phyloP scores from a whole-genome alignment of 1,140 invertebrate species.

The Thaumatotibia leucotreta region DNA sequence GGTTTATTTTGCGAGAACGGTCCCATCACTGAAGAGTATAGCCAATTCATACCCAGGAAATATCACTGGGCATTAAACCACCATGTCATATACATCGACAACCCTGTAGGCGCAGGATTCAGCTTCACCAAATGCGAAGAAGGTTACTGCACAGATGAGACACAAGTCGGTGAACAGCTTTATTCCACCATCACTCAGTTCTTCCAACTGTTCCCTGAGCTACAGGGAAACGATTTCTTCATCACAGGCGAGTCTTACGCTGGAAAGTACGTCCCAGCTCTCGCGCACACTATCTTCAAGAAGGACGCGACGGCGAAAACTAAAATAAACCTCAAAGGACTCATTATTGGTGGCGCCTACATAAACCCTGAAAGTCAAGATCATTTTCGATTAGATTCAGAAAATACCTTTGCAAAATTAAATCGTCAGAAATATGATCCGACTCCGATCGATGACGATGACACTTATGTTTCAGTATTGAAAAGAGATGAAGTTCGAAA shows the following conservation, averaged over 20 bases:
- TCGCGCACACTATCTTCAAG: constrained; percentile 83
- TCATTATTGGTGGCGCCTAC: constrained; percentile 75
- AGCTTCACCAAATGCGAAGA: constrained; percentile 79
- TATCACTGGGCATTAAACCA: constrained; percentile 86
- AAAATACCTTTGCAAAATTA: background rate
- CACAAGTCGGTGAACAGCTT: constrained; percentile 78
- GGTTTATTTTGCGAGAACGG: constrained; percentile 91
- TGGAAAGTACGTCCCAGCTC: constrained; percentile 89
- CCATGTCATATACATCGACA: too few relatives aligned
- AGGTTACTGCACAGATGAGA: constrained; percentile 79
- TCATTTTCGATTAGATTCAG: constrained; percentile 38
- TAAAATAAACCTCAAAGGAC: too few relatives aligned
- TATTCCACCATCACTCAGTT: constrained; percentile 69
- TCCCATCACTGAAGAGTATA: constrained; percentile 77
- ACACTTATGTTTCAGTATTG: background rate
- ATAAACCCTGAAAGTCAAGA: constrained; percentile 89
- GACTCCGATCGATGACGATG: background rate
- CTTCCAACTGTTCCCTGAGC: constrained; percentile 80
- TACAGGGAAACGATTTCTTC: constrained; percentile 76
- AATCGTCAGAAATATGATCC: background rate
- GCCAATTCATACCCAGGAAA: constrained; percentile 73
- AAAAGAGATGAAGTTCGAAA: background rate
- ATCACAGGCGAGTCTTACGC: too few relatives aligned
- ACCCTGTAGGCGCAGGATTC: constrained; percentile 86
- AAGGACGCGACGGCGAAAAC: constrained; percentile 77